Base-by-base conservation (phyloP, 2,888 invertebrate genomes). In the Siphonodentalium dalli region DNA sequence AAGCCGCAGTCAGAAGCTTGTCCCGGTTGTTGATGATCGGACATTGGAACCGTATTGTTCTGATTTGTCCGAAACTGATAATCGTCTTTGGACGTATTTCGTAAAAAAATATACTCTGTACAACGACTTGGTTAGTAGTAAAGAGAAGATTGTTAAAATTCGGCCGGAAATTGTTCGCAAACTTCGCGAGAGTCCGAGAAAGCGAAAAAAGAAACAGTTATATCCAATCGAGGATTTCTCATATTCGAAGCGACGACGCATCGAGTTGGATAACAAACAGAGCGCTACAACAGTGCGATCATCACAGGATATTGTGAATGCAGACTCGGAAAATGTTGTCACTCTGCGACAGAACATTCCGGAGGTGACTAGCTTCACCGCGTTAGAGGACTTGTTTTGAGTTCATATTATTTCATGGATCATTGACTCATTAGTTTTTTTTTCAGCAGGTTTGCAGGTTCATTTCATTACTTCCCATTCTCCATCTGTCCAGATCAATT, bases 171-270 rank as follows among this genome's bases (percentile, higher is more conserved):
- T n/a, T n/a, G n/a, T n/a, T n/a, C n/a, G n/a, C n/a, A n/a, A n/a
- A n/a, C n/a, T 70, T 8, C 59, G 78, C 26, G 68, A 69, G 33
- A 78, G 78, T 57, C 65, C 70, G 1, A 62, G 79, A 15, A 74
- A 74, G 37, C 58, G 77, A 9, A 78, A 77, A 60, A 65, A 67
- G 29, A 78, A 77, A 61, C 78, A 78, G 55, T 61, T 77, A 13
- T 73, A 74, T 61, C 73, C 77, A 2, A 74, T 77, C 49, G 79
- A 79, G 61, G 73, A 73, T 40, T 78, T 78, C 48, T 69, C 73
- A 37, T 77, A 62, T 52, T 45, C 64, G 9, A 57, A 56, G n/a
- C n/a, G n/a, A n/a, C n/a, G n/a, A n/a, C n/a, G n/a, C n/a, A n/a
- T n/a, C n/a, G n/a, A n/a, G n/a, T n/a, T n/a, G n/a, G 27, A 7